phyloP scores from a whole-genome alignment of 1,140 invertebrate genomes.

The Tetranychus cinnabarinus region DNA sequence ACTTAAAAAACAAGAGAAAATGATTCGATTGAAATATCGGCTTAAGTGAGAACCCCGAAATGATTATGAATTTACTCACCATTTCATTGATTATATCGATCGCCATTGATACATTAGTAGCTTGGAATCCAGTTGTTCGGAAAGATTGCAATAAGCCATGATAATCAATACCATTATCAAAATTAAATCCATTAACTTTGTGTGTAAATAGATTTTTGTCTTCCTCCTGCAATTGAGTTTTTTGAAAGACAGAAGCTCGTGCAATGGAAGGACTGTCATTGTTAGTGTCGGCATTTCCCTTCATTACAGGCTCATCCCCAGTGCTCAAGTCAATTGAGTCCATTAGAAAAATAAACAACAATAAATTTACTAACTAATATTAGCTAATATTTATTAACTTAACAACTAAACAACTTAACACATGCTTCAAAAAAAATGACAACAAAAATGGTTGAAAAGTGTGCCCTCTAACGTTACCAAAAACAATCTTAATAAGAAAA shows the following conservation, averaged over 20 bases:
- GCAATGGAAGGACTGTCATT: neutral
- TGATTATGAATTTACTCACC: conserved; percentile 27
- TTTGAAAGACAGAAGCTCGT: neutral
- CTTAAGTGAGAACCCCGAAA: neutral
- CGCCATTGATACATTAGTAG: conserved; percentile 74
- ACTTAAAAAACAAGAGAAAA: neutral
- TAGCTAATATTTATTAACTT: too few relatives aligned
- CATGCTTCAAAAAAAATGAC: too few relatives aligned
- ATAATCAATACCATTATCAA: conserved; percentile 74
- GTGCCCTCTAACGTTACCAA: too few relatives aligned
- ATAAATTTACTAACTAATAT: too few relatives aligned
- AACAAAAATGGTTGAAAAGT: too few relatives aligned
- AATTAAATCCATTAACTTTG: conserved; percentile 51
- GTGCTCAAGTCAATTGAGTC: too few relatives aligned
- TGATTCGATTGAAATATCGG: neutral
- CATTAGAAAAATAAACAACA: too few relatives aligned
- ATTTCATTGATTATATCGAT: conserved; percentile 79
- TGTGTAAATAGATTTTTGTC: neutral
- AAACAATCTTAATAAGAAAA: too few relatives aligned
- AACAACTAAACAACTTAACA: too few relatives aligned
- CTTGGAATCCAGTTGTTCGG: conserved; percentile 70
- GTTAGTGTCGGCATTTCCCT: too few relatives aligned
- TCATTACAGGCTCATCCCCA: too few relatives aligned
- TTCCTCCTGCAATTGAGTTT: neutral
- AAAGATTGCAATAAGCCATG: conserved; percentile 56